A percentile compares a stretch with the other conserved stretches of the same genome.
Conservation (phyloP, 2,888 invertebrate genomes). For the Ormia ochracea region DNA sequence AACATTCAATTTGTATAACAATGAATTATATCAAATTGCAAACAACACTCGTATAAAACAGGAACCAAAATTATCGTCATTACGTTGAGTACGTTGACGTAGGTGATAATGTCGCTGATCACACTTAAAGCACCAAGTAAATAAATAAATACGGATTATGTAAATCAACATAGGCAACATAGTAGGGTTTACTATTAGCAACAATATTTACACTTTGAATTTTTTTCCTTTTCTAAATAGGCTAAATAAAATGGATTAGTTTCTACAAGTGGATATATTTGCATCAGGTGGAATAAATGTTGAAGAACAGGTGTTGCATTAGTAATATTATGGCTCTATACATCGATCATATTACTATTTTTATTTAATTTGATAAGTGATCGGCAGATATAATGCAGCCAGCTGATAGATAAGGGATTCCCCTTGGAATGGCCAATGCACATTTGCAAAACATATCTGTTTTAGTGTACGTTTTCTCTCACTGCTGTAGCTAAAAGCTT, state of each 20-base stretch:
- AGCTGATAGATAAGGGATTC: too few species aligned
- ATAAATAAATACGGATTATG: background rate
- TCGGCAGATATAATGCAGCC: too few species aligned
- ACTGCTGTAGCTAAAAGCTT: too few species aligned
- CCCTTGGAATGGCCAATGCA: too few species aligned
- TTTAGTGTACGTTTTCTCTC: too few species aligned
- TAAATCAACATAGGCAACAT: slow-evolving; percentile 14
- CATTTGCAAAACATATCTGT: too few species aligned
- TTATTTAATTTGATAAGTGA: too few species aligned
- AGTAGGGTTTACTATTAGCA: background rate
- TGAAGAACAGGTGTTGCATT: too few species aligned
- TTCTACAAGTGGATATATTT: background rate
- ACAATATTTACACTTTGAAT: background rate
- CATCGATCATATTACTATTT: too few species aligned
- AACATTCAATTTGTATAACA: slow-evolving; percentile 37
- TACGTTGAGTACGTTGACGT: slow-evolving; percentile 17
- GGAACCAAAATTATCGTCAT: slow-evolving; percentile 15
- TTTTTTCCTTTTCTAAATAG: too few species aligned
- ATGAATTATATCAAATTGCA: slow-evolving; percentile 57
- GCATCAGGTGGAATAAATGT: too few species aligned
- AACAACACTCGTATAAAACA: slow-evolving; percentile 47
- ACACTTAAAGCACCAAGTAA: slow-evolving; percentile 35
- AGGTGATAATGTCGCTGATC: slow-evolving; percentile 10
- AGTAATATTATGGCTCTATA: too few species aligned
- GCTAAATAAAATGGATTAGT: background rate